Base-by-base conservation (phyloP, 2,113 vertebrate genomes). In the Prionailurus bengalensis region DNA sequence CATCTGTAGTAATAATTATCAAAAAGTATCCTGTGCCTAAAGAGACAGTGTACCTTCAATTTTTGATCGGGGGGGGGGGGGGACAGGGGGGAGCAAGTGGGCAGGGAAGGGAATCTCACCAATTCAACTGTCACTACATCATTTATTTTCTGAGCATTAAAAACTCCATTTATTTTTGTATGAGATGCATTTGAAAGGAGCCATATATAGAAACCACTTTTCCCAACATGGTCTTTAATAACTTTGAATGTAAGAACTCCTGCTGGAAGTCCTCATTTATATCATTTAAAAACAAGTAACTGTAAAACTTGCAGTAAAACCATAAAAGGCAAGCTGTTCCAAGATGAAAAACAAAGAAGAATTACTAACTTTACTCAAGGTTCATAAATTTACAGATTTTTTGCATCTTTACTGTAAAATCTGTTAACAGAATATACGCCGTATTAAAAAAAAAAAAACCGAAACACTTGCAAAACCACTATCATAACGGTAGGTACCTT, bases 241-340 rank as follows among this genome's bases (percentile, higher is more conserved):
- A 97, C 84, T 96, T 82, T 82, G 80, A 87, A 74, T 76, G 4
- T 61, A 84, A 92, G 53, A 61, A 85, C 0, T 87, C 61, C 73
- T 73, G 51, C 15, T 88, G 6, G 5, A 96, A 96, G 70, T 92
- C 15, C n/a, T 93, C 23, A n/a, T 93, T 80, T 55, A 31, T 83
- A 86, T 97, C 96, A 95, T 55, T 94, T 82, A 85, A 96, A 92
- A 91, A 87, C 68, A 95, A 80, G 65, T 74, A 74, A 95, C 25
- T 84, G 17, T 78, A 96, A 94, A 92, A 93, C 55, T 73, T 25
- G 39, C 25, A 68, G 45, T 78, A 88, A 98, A 96, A 65, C 42
- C n/a, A 84, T 55, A 76, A 89, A 95, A 95, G 61, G 53, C n/a
- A 95, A 93, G 61, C 66, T 88, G 39, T 10, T 39, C n/a, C 39